Base-by-base conservation (phyloP, 2,888 invertebrate genomes). In the Drosophila helvetica region DNA sequence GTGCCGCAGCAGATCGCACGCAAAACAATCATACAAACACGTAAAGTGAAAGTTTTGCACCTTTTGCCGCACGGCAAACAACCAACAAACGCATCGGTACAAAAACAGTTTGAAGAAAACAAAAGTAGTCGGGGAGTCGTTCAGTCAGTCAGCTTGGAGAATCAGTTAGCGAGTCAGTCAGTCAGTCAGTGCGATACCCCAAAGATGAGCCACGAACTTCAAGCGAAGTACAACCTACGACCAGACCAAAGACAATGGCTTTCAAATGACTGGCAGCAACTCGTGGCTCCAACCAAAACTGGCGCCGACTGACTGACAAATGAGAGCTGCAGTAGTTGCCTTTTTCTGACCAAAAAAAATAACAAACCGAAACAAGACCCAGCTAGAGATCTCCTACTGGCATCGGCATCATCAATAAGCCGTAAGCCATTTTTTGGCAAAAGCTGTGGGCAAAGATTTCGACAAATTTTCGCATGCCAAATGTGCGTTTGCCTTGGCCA, bases 21-120 rank as follows among this genome's bases (percentile, higher is more conserved):
- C 81, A 81, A 85, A 74, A 88, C 80, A 88, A 86, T 71, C 58
- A 70, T 46, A 77, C 51, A 75, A 43, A 77, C 66, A 70, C 67
- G 68, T 80, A 74, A 80, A 90, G 88, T 89, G 89, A 89, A 89
- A 89, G 90, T 89, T 89, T 90, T 89, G 87, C 87, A 88, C 80
- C 88, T 79, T 63, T 65, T 63, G 48, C 46, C 19, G 15, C 50
- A 25, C 59, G 42, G 33, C 46, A 75, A 63, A 62, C 72, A 68
- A 66, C 68, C 68, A 61, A 76, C 84, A 74, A 82, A 71, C 87
- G 85, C 75, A 67, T 64, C 73, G 66, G 52, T 66, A 62, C 61
- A 84, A 77, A 52, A 77, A 52, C 60, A 66, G 57, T 45, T 55
- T 47, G 53, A 60, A 53, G 58, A 55, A 52, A 59, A 65, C 48